These are phyloP conservation scores for Solea solea DNA, from an alignment of 2,113 vertebrate species.

Conservation along the genomic window DNA sequence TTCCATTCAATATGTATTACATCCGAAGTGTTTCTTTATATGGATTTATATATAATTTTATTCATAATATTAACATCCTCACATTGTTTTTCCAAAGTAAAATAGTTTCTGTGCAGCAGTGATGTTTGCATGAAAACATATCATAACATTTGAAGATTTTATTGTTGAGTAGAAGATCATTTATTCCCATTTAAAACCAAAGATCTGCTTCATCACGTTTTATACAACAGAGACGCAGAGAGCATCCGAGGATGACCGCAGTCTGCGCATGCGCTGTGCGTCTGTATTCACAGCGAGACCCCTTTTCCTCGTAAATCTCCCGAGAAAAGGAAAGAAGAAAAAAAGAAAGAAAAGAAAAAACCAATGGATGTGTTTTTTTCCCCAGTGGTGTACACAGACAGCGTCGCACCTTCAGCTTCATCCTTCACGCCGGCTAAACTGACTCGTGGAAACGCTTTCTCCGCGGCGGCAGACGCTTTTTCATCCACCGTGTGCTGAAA, in stretches of 20 bases:
- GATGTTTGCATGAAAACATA: too few relatives aligned
- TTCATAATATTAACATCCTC: too few relatives aligned
- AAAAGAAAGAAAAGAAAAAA: slow-evolving; percentile 32
- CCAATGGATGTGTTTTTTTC: slow-evolving; percentile 27
- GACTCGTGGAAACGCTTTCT: background rate
- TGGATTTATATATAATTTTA: too few relatives aligned
- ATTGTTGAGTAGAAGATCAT: too few relatives aligned
- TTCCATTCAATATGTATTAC: too few relatives aligned
- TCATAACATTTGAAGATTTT: too few relatives aligned
- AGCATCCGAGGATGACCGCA: slow-evolving; percentile 14
- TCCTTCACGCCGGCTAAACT: background rate
- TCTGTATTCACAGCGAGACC: slow-evolving; percentile 35
- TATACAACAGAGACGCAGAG: background rate
- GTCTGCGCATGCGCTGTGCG: slow-evolving; percentile 65
- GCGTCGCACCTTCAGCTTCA: background rate
- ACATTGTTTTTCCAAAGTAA: too few relatives aligned
- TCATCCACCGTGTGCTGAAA: slow-evolving; percentile 65
- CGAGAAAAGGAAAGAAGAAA: slow-evolving; percentile 36
- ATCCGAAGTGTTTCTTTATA: too few relatives aligned
- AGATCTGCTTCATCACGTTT: background rate
- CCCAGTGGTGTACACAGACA: background rate
- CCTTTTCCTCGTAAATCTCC: slow-evolving; percentile 62
- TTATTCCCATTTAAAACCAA: background rate
- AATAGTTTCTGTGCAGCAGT: too few relatives aligned
- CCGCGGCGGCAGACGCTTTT: slow-evolving; percentile 14